Evolutionary conservation across 2,888 invertebrate species (phyloP).

Genomic region (Allygus modestus): DNA sequence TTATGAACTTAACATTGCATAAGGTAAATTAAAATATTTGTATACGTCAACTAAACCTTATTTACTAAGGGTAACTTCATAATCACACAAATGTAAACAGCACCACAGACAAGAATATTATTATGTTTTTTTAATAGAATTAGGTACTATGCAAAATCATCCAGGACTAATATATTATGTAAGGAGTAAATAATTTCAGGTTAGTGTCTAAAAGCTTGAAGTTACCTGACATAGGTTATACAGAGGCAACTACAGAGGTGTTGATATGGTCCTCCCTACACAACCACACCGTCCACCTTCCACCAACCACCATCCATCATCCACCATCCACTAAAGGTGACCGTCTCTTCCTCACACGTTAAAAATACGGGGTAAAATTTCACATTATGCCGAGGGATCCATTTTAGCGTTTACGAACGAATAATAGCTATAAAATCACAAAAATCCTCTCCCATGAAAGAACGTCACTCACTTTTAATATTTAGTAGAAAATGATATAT

Average conservation of each 20-base stretch:
- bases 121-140: not conserved
- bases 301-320: not conserved
- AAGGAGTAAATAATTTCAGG: not conserved
- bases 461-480: conserved; percentile 49
- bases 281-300: not conserved
- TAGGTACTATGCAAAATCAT: conserved; percentile 7
- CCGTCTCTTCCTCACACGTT: not conserved
- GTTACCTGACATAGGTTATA: conserved; percentile 39
- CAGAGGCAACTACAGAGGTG: conserved; percentile 39
- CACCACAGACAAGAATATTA: conserved; percentile 25
- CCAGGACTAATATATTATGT: not conserved
- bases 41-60: conserved; percentile 15
- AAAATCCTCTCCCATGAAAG: conserved; percentile 25
- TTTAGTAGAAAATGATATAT: conserved; percentile 55
- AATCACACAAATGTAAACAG: conserved; percentile 32
- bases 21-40: too few species aligned
- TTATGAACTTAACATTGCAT: too few species aligned
- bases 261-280: conserved; percentile 53
- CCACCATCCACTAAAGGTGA: not conserved
- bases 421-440: conserved; percentile 46
- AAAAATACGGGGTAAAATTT: not conserved
- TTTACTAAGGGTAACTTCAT: conserved; percentile 31
- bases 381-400: not conserved
- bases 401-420: conserved; percentile 29
- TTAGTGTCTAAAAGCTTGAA: conserved; percentile 34